Percentiles rank a stretch among this genome's conserved stretches.
Conservation (phyloP, 2,797 vertebrate genomes). For the Phrynocephalus forsythii region DNA sequence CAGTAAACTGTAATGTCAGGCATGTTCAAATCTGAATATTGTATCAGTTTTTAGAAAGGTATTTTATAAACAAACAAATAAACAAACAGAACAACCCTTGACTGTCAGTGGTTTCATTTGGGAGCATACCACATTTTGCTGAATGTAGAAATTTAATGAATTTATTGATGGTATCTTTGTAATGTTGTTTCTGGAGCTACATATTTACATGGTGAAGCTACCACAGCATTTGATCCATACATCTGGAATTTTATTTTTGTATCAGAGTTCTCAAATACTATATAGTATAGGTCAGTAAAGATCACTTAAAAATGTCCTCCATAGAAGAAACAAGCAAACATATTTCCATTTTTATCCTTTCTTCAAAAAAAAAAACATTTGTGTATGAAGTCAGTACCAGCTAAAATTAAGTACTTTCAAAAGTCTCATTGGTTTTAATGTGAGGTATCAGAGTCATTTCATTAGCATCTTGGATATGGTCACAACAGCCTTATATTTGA, state of each 20-base stretch:
- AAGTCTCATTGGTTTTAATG: no score
- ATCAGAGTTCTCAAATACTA: neutral
- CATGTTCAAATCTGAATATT: constrained; percentile 54
- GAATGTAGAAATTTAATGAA: neutral
- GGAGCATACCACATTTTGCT: constrained; percentile 36
- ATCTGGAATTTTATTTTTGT: neutral
- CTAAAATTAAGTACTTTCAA: no score
- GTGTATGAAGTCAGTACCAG: no score
- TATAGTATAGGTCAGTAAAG: no score
- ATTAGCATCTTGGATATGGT: no score
- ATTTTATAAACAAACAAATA: constrained; percentile 42
- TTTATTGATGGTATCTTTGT: neutral
- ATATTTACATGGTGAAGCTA: neutral
- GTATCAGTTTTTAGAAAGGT: constrained; percentile 31
- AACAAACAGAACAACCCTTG: constrained; percentile 42
- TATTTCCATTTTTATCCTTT: no score
- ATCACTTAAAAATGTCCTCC: no score
- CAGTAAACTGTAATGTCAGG: constrained; percentile 61
- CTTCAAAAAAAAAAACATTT: no score
- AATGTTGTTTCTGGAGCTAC: neutral
- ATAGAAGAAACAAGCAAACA: no score
- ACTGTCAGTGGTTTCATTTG: constrained; percentile 31
- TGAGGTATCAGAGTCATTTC: no score
- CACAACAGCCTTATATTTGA: no score
- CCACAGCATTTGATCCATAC: neutral